A percentile compares a stretch with the other conserved stretches of the same genome.
Conservation (phyloP, 2,113 vertebrate genomes). For the Psilopogon haemacephalus region DNA sequence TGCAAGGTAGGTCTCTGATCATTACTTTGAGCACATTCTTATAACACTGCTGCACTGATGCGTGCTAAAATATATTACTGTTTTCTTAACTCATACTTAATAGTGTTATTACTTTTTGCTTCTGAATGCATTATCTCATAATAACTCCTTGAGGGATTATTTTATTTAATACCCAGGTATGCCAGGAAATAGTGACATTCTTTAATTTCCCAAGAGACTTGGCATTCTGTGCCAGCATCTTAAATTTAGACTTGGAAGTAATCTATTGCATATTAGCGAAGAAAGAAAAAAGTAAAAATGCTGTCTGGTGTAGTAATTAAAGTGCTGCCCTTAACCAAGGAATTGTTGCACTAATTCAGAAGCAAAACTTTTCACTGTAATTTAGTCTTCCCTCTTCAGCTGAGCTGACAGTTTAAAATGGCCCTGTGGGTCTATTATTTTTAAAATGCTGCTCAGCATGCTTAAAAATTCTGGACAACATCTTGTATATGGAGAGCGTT, state of each 20-base stretch:
- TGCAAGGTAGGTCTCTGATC: background rate
- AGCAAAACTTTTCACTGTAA: background rate
- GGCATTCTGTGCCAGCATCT: conserved; percentile 8
- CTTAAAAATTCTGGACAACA: background rate
- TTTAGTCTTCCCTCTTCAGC: background rate
- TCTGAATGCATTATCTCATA: conserved; percentile 28
- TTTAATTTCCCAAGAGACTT: conserved; percentile 49
- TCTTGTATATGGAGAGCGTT: background rate
- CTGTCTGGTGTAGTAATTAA: background rate
- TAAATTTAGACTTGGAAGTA: conserved; percentile 9
- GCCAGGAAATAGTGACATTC: conserved; percentile 7
- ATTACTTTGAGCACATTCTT: background rate
- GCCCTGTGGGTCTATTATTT: background rate
- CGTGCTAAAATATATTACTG: background rate
- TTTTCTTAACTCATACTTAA: background rate
- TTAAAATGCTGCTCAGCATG: background rate
- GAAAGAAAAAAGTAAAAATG: background rate
- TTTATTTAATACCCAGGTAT: conserved; percentile 33
- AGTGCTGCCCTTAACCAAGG: background rate
- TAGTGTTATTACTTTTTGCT: background rate
- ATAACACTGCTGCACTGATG: background rate
- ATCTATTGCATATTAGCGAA: conserved; percentile 16
- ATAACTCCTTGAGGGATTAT: conserved; percentile 22
- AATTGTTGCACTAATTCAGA: background rate
- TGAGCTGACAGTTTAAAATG: background rate